These are phyloP conservation scores for Columba livia DNA, from an alignment of 2,113 vertebrate species.

Conservation along the genomic window DNA sequence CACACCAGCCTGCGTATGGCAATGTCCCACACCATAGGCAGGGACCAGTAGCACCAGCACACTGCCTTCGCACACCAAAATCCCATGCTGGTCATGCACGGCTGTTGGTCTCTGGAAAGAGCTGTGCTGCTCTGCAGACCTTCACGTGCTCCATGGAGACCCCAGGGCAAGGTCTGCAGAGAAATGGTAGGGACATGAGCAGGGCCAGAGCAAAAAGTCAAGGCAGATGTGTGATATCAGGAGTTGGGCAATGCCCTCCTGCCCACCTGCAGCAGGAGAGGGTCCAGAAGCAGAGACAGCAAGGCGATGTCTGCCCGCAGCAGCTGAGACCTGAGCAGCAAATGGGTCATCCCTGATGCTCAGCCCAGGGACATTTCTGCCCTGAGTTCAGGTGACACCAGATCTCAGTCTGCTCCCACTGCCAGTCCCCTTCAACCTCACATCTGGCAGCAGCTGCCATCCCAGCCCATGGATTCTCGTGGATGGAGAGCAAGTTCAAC, in stretches of 20 bases:
- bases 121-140: not conserved
- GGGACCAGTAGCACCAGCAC: not conserved
- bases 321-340: not conserved
- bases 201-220: not conserved
- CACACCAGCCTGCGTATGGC: not conserved
- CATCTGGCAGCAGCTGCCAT: not conserved
- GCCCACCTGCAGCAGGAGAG: not conserved
- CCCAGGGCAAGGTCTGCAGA: not conserved
- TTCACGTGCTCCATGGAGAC: not conserved
- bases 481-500: not conserved
- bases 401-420: not conserved
- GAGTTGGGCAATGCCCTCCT: no score
- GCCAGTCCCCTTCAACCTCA: not conserved
- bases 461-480: not conserved
- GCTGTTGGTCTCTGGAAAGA: not conserved
- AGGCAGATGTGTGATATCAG: not conserved
- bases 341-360: rapidly evolving
- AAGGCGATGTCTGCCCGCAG: not conserved
- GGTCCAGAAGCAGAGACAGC: not conserved
- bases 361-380: not conserved
- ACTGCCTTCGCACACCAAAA: rapidly evolving
- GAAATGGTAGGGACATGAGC: not conserved
- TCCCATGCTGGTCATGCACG: not conserved
- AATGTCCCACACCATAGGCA: not conserved
- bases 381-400: not conserved